Percentiles rank a stretch among this genome's conserved stretches.
phyloP scores from a whole-genome alignment of 2,797 vertebrate genomes.

The Paramormyrops hopkinsi region DNA sequence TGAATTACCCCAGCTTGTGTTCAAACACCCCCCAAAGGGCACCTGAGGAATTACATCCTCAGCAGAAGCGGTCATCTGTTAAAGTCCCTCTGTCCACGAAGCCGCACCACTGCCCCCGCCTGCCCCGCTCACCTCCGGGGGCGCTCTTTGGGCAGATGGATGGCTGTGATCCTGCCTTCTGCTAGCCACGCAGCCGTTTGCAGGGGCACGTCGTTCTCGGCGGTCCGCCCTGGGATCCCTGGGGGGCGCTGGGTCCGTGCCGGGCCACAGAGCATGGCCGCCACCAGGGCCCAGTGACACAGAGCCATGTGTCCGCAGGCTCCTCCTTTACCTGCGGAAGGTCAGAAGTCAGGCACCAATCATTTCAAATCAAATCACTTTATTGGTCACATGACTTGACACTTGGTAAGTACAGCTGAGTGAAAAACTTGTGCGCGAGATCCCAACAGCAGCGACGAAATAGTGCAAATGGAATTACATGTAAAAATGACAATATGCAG shows the following conservation, averaged over 20 bases:
- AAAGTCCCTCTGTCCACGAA: background rate
- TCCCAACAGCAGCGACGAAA: background rate
- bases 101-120: constrained; percentile 22
- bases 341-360: background rate
- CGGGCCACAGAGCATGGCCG: background rate
- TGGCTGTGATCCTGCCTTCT: constrained; percentile 52
- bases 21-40: background rate
- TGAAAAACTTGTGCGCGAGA: background rate
- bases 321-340: background rate
- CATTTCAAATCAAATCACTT: background rate
- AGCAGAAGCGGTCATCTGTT: background rate
- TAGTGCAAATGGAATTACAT: background rate
- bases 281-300: background rate
- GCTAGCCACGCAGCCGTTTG: constrained; percentile 47
- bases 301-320: background rate
- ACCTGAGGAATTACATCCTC: background rate
- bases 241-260: background rate
- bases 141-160: constrained; percentile 54
- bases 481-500: background rate
- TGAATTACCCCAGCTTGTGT: background rate
- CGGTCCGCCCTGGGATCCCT: background rate
- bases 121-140: constrained; percentile 51
- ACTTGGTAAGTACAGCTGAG: background rate
- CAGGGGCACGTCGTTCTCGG: constrained; percentile 25
- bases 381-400: background rate